Percentiles rank a stretch among this genome's conserved stretches.
These are phyloP conservation scores for Lysandra coridon DNA, from an alignment of 2,888 invertebrate genomes.

Conservation along the genomic window DNA sequence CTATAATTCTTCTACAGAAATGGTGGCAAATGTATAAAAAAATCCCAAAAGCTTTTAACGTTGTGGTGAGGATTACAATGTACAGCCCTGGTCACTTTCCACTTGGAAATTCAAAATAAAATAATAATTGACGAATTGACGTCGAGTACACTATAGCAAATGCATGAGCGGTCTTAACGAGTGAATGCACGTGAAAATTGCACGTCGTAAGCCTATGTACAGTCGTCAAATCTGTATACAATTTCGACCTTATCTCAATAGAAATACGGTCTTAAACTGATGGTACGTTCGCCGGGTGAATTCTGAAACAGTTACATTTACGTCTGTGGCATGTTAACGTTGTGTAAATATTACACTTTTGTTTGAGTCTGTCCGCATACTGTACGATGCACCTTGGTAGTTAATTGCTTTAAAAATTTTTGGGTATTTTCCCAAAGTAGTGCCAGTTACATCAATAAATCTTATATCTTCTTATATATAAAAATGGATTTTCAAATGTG, in stretches of 20 bases:
- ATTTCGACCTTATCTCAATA: background rate
- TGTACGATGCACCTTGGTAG: background rate
- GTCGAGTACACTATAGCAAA: conserved; percentile 47
- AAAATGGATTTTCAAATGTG: too few relatives aligned
- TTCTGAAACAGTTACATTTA: conserved; percentile 10
- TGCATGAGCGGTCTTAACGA: conserved; percentile 51
- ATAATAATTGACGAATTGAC: conserved; percentile 56
- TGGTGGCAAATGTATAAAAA: background rate
- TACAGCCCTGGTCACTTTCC: conserved; percentile 20
- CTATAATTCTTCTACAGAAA: background rate
- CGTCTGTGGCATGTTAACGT: conserved; percentile 24
- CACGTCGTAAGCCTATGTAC: conserved; percentile 29
- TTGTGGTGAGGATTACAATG: background rate
- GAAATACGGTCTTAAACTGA: background rate
- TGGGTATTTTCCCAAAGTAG: background rate
- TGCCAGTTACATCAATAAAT: too few relatives aligned
- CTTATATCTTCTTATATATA: too few relatives aligned
- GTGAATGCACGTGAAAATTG: conserved; percentile 49
- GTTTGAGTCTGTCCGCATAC: conserved; percentile 2
- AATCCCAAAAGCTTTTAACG: background rate
- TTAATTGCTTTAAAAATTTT: background rate
- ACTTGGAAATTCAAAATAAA: conserved; percentile 46
- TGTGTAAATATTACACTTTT: conserved; percentile 25
- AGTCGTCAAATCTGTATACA: background rate
- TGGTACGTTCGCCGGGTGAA: background rate